Evolutionary conservation across 2,888 invertebrate species (phyloP).

Genomic region (Phengaris arion): DNA sequence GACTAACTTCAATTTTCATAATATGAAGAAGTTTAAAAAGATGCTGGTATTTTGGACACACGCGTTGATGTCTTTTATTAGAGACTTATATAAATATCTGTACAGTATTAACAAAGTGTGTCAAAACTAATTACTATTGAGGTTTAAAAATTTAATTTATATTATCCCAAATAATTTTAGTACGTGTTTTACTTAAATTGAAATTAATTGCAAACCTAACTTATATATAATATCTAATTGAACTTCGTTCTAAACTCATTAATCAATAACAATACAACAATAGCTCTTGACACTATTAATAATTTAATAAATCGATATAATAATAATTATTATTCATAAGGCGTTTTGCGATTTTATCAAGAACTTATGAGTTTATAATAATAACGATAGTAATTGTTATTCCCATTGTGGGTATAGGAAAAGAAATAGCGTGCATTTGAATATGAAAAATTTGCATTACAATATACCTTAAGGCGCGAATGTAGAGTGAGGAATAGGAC

Average conservation of each 20-base stretch:
- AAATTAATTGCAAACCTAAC: not conserved
- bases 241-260: not conserved
- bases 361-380: conserved; percentile 35
- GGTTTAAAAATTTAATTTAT: no score
- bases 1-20: no score
- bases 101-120: no score
- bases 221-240: not conserved
- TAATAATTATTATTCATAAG: conserved; percentile 22
- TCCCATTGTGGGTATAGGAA: conserved; percentile 42
- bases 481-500: not conserved
- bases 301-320: conserved; percentile 10
- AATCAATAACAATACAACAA: not conserved
- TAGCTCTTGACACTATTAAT: conserved; percentile 9
- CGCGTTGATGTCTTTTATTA: conserved; percentile 2
- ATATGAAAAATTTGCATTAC: conserved; percentile 42
- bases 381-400: conserved; percentile 37
- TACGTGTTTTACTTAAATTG: not conserved
- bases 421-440: conserved; percentile 43
- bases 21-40: not conserved
- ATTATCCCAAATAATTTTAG: no score
- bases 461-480: conserved; percentile 39
- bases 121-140: no score
- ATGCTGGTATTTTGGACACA: not conserved
- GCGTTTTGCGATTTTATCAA: conserved; percentile 35
- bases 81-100: not conserved